Conservation (phyloP, 2,888 invertebrate species). For the Nephrotoma guestfalica region DNA sequence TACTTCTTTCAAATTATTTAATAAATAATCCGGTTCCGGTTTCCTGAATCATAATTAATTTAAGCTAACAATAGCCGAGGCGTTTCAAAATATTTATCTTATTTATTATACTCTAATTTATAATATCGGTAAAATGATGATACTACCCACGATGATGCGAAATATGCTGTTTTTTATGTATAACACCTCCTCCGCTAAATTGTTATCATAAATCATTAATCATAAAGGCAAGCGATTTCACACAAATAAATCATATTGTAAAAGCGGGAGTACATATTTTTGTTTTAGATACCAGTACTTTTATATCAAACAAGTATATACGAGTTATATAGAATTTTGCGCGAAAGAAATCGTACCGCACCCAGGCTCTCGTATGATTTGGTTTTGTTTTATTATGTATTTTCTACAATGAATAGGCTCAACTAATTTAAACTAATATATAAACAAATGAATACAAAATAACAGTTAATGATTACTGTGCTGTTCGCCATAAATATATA, state of each 20-base stretch:
- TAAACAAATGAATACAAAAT: no score
- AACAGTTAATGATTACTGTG: no score
- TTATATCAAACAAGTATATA: no score
- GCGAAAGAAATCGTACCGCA: background rate
- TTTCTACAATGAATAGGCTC: no score
- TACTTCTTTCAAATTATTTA: no score
- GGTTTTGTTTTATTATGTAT: no score
- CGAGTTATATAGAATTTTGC: no score
- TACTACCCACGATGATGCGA: background rate
- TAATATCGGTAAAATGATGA: background rate
- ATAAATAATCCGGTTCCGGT: no score
- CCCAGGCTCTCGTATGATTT: background rate
- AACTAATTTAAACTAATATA: no score
- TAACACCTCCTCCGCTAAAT: background rate
- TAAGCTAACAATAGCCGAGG: background rate
- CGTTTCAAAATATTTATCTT: background rate
- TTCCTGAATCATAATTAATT: no score
- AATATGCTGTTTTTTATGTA: background rate
- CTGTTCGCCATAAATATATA: no score
- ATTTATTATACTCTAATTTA: background rate
- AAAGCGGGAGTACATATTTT: background rate
- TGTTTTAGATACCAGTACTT: no score
- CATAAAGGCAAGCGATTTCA: background rate
- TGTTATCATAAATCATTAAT: background rate
- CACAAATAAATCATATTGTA: background rate